Conservation (phyloP, 2,113 vertebrate genomes). For the Polyodon spathula region DNA sequence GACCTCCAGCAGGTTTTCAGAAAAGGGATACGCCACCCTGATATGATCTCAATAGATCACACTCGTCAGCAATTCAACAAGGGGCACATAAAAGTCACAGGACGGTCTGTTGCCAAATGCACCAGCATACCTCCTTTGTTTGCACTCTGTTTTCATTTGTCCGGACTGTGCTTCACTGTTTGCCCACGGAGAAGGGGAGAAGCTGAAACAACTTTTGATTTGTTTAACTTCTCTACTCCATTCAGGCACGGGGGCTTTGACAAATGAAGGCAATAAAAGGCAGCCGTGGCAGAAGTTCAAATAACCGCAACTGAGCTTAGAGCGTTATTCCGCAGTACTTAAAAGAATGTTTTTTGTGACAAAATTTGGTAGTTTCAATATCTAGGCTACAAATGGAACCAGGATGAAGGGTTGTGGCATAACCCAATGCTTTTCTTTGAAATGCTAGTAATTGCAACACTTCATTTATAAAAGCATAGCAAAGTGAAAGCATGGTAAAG, state of each 20-base stretch:
- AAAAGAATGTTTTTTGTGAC: too few relatives aligned
- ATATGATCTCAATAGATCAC: slow-evolving; percentile 33
- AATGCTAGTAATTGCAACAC: too few relatives aligned
- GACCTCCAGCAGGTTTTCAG: neutral
- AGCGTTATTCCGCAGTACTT: slow-evolving; percentile 20
- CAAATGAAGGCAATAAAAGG: slow-evolving; percentile 59
- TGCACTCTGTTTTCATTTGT: slow-evolving; percentile 35
- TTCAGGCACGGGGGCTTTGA: slow-evolving; percentile 52
- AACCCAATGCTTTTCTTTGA: too few relatives aligned
- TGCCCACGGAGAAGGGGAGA: slow-evolving; percentile 26
- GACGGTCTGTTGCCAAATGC: slow-evolving; percentile 27
- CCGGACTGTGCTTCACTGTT: slow-evolving; percentile 23
- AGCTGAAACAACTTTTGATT: slow-evolving; percentile 50
- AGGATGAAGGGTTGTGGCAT: too few relatives aligned
- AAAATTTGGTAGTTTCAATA: too few relatives aligned
- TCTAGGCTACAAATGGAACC: too few relatives aligned
- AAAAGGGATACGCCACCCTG: slow-evolving; percentile 2
- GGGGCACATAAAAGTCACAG: slow-evolving; percentile 12
- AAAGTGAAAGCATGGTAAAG: too few relatives aligned
- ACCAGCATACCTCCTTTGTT: slow-evolving; percentile 34
- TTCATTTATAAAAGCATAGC: too few relatives aligned
- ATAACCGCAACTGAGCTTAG: slow-evolving; percentile 45
- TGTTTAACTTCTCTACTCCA: slow-evolving; percentile 55
- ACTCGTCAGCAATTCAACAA: slow-evolving; percentile 45
- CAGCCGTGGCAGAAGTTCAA: slow-evolving; percentile 51